These are phyloP conservation scores for Petrocephalus microphthalmus DNA, from an alignment of 2,113 vertebrate genomes.

Conservation along the genomic window DNA sequence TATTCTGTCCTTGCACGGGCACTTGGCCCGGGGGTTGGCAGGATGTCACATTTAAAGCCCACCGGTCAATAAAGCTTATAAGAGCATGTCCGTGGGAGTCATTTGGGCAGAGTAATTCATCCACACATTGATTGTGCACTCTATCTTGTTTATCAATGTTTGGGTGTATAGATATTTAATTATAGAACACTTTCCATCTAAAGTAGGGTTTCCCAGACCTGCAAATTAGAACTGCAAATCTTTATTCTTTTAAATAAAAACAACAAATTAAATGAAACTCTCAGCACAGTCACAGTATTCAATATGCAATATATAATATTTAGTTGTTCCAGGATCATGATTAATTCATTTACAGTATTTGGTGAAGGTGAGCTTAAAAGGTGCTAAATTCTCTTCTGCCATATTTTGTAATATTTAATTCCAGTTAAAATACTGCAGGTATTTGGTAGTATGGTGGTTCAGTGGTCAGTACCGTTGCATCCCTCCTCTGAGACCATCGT, in stretches of 20 bases:
- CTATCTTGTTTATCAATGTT: not conserved
- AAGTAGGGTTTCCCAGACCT: not conserved
- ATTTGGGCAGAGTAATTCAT: not conserved
- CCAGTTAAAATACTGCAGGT: not conserved
- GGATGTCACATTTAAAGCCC: not conserved
- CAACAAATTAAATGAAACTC: not conserved
- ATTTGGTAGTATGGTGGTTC: too few relatives aligned
- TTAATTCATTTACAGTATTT: not conserved
- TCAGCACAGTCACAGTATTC: not conserved
- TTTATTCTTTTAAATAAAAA: not conserved
- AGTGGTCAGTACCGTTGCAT: too few relatives aligned
- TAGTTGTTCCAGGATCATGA: not conserved
- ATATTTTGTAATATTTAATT: not conserved
- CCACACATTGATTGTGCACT: constrained; percentile 2
- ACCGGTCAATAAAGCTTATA: not conserved
- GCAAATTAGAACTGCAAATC: not conserved
- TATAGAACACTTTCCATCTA: not conserved
- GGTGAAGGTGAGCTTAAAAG: not conserved
- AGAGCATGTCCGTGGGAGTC: not conserved
- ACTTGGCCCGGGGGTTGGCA: not conserved
- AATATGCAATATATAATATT: not conserved
- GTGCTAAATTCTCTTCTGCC: not conserved
- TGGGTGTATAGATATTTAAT: not conserved
- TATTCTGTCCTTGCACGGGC: not conserved
- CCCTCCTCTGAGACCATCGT: too few relatives aligned